Evolutionary conservation across 64 coral and sea anemone species (phyloP).

Genomic region (Dendrophyllia cribrosa): DNA sequence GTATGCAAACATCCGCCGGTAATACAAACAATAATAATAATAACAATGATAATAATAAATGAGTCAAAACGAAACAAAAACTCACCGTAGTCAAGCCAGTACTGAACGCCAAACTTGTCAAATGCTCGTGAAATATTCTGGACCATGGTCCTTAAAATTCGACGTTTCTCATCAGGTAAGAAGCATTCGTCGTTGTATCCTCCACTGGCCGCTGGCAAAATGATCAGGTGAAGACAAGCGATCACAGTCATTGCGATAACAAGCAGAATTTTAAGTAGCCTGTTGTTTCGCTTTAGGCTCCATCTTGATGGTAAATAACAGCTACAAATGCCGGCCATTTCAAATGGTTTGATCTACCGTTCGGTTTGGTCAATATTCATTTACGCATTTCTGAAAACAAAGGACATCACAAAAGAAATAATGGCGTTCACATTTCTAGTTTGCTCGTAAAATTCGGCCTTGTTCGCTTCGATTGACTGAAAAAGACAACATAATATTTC

Average conservation of each 20-base stretch:
- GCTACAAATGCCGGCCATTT: not conserved
- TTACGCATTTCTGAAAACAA: too few relatives aligned
- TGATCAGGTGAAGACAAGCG: conserved; percentile 49
- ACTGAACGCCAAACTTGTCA: conserved; percentile 53
- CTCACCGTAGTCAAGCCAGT: conserved; percentile 94
- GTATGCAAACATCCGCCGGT: too few relatives aligned
- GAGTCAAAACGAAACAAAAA: not conserved
- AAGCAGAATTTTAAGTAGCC: not conserved
- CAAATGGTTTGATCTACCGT: not conserved
- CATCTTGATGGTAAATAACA: not conserved
- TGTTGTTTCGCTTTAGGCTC: too few relatives aligned
- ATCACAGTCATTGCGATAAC: not conserved
- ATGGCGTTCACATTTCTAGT: too few relatives aligned
- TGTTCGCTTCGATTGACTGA: too few relatives aligned
- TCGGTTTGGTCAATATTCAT: too few relatives aligned
- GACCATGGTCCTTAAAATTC: conserved; percentile 55
- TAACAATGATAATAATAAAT: not conserved
- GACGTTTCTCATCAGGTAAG: conserved; percentile 25
- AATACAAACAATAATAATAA: not conserved
- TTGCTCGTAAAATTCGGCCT: too few relatives aligned
- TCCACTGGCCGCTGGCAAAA: conserved; percentile 66
- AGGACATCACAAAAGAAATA: too few relatives aligned
- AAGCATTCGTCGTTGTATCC: conserved; percentile 82
- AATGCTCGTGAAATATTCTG: conserved; percentile 73
- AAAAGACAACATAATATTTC: too few relatives aligned